Evolutionary conservation across 64 coral and sea anemone species (phyloP), one percentile per base, ranked within the genome.

Genomic region (Hydrozoanthus tunicans): DNA sequence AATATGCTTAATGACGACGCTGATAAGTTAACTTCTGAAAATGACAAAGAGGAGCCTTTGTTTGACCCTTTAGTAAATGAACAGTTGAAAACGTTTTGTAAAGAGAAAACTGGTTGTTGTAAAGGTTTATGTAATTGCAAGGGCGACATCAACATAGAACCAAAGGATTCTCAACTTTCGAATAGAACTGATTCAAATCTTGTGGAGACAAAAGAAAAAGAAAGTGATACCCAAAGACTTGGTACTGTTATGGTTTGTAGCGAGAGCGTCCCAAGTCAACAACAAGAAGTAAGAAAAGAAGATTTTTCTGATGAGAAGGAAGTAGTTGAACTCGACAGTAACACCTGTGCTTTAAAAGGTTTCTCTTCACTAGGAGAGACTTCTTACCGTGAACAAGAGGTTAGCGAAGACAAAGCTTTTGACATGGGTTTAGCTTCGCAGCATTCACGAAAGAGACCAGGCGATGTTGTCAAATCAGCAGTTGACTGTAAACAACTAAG

Each of bases 371-470:
- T 43, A 43, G 32, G 32, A 43, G 32, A 43, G 32, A 43, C 32
- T 43, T 43, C 32, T 43, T 43, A 73, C 5, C 54, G 11, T 43
- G 84, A 72, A 3, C 56, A 54, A 75, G 12, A 74, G 7, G 54
- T 15, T 6, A 70, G 74, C 9, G 32, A 25, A 9, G 55, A 58
- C 51, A 54, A 70, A 57, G 10, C 14, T 58, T 9, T 17, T 70
- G 65, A 56, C 14, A 4, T 65, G 53, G 57, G 69, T 59, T 88
- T 75, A 25, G 10, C 56, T 74, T 70, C 66, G 12, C 12, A 23
- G 23, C 55, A 20, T 52, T 88, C 69, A n/a, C 20, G 84, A 58
- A 88, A 88, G 56, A 58, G 84, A 12, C n/a, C 67, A 10, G 15
- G 54, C 23, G 11, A 13, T 24, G 9, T 43, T 56, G 15, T 27